phyloP scores from a whole-genome alignment of 1,140 invertebrate genomes.

The Procambarus virginalis region DNA sequence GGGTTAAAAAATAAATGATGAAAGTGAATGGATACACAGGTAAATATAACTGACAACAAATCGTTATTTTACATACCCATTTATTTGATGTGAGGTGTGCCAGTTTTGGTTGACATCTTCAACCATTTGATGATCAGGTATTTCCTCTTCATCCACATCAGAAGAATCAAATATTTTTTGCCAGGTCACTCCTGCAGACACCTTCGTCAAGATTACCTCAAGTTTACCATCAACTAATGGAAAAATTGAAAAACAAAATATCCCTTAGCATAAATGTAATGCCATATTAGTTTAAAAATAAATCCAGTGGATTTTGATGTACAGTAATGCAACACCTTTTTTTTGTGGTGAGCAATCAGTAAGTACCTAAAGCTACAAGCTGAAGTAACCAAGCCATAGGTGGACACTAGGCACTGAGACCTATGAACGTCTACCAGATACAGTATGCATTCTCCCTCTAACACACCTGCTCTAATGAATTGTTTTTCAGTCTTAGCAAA shows the following conservation, averaged over 20 bases:
- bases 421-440: too few species aligned
- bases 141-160: constrained; percentile 18
- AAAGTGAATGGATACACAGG: background rate
- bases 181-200: constrained; percentile 18
- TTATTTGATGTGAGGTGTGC: constrained; percentile 46
- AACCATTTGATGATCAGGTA: constrained; percentile 26
- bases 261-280: background rate
- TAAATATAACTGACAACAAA: background rate
- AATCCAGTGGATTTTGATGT: too few species aligned
- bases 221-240: constrained; percentile 36
- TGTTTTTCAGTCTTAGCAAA: too few species aligned
- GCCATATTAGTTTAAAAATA: background rate
- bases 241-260: background rate
- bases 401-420: too few species aligned
- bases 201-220: constrained; percentile 27
- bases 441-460: too few species aligned
- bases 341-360: too few species aligned
- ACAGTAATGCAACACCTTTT: too few species aligned
- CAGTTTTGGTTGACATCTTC: constrained; percentile 32
- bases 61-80: constrained; percentile 24
- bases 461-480: too few species aligned
- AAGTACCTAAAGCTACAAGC: too few species aligned
- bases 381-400: too few species aligned
- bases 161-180: background rate
- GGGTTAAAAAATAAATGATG: background rate